phyloP scores from a whole-genome alignment of 2,113 vertebrate species.

The Acanthochromis polyacanthus region DNA sequence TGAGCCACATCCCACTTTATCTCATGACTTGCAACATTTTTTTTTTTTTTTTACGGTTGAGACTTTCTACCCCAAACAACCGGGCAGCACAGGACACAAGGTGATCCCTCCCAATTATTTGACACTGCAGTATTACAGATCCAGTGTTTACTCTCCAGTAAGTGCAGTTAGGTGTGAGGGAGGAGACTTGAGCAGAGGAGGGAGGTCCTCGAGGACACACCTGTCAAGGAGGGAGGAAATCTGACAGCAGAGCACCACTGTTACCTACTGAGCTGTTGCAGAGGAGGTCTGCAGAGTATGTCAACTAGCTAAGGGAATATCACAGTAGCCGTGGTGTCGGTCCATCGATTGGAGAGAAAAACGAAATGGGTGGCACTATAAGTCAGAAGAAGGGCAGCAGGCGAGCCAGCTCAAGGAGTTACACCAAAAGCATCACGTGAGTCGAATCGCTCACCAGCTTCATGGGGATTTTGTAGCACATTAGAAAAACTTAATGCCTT shows the following conservation, averaged over 20 bases:
- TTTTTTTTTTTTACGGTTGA: conserved; percentile 25
- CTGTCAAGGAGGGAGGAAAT: conserved; percentile 49
- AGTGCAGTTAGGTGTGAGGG: conserved; percentile 32
- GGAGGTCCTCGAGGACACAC: conserved; percentile 25
- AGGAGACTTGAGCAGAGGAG: conserved; percentile 45
- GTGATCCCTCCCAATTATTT: conserved; percentile 35
- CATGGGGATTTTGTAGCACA: background rate
- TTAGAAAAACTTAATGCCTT: background rate
- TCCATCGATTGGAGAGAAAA: background rate
- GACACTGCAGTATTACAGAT: conserved; percentile 9
- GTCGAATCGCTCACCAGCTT: conserved; percentile 47
- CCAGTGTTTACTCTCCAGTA: conserved; percentile 18
- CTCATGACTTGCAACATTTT: conserved; percentile 58
- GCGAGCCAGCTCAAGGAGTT: conserved; percentile 35
- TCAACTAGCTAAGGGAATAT: background rate
- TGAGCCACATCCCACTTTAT: conserved; percentile 43
- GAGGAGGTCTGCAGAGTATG: conserved; percentile 12
- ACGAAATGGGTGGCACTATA: conserved; percentile 68
- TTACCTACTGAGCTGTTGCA: background rate
- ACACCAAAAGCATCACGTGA: conserved; percentile 57
- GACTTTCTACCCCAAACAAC: conserved; percentile 36
- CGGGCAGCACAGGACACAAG: background rate
- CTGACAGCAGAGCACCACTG: conserved; percentile 14
- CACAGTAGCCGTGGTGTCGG: background rate
- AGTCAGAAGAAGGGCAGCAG: conserved; percentile 69